Evolutionary conservation across 2,797 vertebrate genomes (phyloP).

Genomic region (Danio kyathit): DNA sequence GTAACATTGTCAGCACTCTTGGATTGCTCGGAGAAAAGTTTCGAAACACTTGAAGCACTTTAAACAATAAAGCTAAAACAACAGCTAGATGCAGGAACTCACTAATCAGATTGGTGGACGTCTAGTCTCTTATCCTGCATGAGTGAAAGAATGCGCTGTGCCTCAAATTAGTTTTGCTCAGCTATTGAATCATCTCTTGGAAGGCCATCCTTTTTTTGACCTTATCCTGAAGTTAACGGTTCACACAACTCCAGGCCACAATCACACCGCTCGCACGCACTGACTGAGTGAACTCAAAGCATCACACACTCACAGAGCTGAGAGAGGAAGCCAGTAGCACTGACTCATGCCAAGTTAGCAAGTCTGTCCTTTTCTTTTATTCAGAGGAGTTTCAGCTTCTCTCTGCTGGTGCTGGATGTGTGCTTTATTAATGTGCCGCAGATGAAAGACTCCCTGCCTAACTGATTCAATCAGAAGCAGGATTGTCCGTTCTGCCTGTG

Average conservation of each 20-base stretch:
- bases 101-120: slow-evolving; percentile 1
- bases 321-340: neutral
- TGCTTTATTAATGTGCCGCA: slow-evolving; percentile 37
- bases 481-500: neutral
- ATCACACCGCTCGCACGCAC: neutral
- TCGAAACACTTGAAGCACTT: neutral
- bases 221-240: slow-evolving; percentile 14
- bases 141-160: neutral
- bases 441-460: slow-evolving; percentile 21
- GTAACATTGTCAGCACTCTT: neutral
- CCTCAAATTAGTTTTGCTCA: neutral
- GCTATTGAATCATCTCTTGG: neutral
- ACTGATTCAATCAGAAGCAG: slow-evolving; percentile 32
- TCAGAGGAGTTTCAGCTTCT: slow-evolving; percentile 16
- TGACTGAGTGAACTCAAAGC: neutral
- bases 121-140: neutral
- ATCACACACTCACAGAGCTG: neutral
- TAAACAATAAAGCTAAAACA: neutral
- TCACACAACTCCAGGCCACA: neutral
- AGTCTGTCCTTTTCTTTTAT: slow-evolving; percentile 4
- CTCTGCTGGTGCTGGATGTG: neutral
- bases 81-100: neutral
- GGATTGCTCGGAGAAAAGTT: neutral
- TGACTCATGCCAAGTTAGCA: slow-evolving; percentile 9
- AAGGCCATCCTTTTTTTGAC: neutral